phyloP scores from a whole-genome alignment of 2,888 invertebrate species.

The Drosophila maculinotata region DNA sequence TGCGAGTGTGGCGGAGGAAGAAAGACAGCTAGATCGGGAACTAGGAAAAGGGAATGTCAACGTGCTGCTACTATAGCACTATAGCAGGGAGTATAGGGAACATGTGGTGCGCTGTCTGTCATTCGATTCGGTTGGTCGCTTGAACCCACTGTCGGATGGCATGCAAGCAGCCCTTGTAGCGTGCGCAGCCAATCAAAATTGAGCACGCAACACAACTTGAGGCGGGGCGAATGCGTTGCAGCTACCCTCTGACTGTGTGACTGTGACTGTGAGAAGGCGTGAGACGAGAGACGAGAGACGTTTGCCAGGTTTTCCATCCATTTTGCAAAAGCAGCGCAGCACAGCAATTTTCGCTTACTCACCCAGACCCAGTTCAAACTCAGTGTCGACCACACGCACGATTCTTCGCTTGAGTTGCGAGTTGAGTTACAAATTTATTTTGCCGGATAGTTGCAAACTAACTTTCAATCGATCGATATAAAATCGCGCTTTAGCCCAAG shows the following conservation, averaged over 20 bases:
- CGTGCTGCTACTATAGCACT: no score
- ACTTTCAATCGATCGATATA: not conserved
- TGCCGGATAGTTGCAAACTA: slow-evolving; percentile 6
- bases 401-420: slow-evolving; percentile 14
- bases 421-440: slow-evolving; percentile 5
- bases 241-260: no score
- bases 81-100: no score
- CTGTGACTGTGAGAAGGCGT: no score
- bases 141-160: not conserved
- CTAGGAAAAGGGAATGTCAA: not conserved
- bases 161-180: slow-evolving; percentile 17
- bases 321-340: slow-evolving; percentile 5
- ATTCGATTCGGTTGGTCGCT: slow-evolving; percentile 32
- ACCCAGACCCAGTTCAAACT: slow-evolving; percentile 54
- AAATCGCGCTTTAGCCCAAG: not conserved
- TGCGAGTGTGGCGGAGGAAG: slow-evolving; percentile 12
- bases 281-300: no score
- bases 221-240: slow-evolving; percentile 22
- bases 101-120: no score
- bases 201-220: not conserved
- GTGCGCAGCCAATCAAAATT: slow-evolving; percentile 29
- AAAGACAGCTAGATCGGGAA: slow-evolving; percentile 6
- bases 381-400: slow-evolving; percentile 60
- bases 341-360: slow-evolving; percentile 49
- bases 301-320: slow-evolving; percentile 7